Base-by-base conservation (phyloP, 2,113 vertebrate species). In the Menidia beryllina region DNA sequence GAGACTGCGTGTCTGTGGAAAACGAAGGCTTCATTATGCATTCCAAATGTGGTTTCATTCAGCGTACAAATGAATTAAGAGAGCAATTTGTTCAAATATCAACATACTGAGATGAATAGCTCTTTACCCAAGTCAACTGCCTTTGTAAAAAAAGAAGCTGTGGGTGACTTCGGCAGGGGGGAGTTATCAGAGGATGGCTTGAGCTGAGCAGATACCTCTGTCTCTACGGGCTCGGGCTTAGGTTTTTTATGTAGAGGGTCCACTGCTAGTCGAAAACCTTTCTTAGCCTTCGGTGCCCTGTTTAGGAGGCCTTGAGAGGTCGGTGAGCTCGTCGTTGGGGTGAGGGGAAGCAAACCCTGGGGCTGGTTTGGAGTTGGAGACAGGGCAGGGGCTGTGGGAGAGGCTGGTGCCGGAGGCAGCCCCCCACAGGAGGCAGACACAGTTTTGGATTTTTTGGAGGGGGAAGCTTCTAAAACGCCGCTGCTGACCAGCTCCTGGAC, bases 191-290 rank as follows among this genome's bases (percentile, higher is more conserved):
- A 62, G 53, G 59, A 50, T 3, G 69, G 54, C 34, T 59, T 69
- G 0, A 57, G 26, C 6, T 70, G 59, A 73, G 39, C 20, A 13
- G 77, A 84, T 14, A 92, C 57, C 19, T 91, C 86, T 0, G 75
- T 21, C 55, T 93, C 92, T 41, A 84, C 17, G 11, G 85, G 86
- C 60, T 93, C 92, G 1, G 81, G 76, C 84, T 97, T 96, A 14
- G 94, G 89, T 75, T 95, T 95, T 67, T 69, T 83, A 3, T 43
- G 60, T 11, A 91, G 81, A 27, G 89, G 87, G 54, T 91, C 82
- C 26, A 92, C 84, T 0, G 88, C 91, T 3, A 91, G 66, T 2
- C 91, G 79, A 41, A 88, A 92, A 27, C 93, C 93, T 71, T 94
- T 94, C 68, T 90, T 91, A 27, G 93, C 93, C 61, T 92, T 93